Percentiles rank a stretch among this genome's conserved stretches.
phyloP scores from a whole-genome alignment of 2,888 invertebrate species.

The Chloroclystis v-ata region DNA sequence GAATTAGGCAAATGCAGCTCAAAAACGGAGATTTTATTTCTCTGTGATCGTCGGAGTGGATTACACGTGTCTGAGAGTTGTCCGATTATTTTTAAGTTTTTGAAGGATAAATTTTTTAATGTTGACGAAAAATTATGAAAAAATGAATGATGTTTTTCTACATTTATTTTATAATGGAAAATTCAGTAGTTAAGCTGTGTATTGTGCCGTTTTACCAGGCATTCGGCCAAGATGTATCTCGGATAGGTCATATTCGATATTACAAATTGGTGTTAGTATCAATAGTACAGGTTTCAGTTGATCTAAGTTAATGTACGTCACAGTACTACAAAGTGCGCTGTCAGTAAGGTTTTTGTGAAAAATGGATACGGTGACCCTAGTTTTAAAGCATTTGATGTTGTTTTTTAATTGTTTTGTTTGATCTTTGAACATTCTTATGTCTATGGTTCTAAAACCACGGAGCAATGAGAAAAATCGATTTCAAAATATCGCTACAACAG shows the following conservation, averaged over 20 bases:
- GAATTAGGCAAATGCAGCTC: conserved; percentile 39
- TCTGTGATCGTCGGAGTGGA: conserved; percentile 75
- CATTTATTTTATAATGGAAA: conserved; percentile 65
- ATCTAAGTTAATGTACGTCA: conserved; percentile 32
- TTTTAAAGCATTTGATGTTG: conserved; percentile 54
- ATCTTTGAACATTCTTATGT: conserved; percentile 13
- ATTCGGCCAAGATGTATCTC: conserved; percentile 5
- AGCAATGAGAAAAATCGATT: conserved; percentile 16
- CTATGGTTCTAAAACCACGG: conserved; percentile 26
- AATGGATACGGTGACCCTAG: conserved; percentile 63
- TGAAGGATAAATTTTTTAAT: conserved; percentile 64
- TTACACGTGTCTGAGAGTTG: conserved; percentile 62
- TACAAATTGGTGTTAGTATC: conserved; percentile 49
- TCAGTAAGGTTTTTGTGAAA: conserved; percentile 47
- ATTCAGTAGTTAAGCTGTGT: conserved; percentile 74
- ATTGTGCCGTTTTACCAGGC: conserved; percentile 59
- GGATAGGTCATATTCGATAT: no score
- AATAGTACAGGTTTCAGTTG: conserved; percentile 73
- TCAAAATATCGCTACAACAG: conserved; percentile 39
- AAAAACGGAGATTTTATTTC: conserved; percentile 44
- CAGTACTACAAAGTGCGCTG: conserved; percentile 54
- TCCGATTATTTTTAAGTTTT: conserved; percentile 71
- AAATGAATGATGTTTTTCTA: conserved; percentile 62
- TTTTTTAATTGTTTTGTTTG: conserved; percentile 55
- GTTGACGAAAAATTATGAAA: conserved; percentile 45